Conservation (phyloP, 2,888 invertebrate genomes). For the Aethes cnicana region DNA sequence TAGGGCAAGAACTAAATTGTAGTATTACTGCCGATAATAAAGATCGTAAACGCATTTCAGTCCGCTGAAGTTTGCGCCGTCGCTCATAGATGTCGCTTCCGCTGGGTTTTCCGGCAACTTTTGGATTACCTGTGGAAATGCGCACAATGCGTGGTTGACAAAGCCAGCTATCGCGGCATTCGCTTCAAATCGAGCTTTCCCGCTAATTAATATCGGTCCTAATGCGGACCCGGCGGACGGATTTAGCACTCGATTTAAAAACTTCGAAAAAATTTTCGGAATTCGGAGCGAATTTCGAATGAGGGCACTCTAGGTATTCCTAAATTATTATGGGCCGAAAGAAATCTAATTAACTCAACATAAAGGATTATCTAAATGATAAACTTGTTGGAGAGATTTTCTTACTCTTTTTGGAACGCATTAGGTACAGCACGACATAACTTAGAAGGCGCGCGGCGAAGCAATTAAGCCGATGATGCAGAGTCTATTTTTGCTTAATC, state of each 20-base stretch:
- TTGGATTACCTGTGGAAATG: constrained; percentile 13
- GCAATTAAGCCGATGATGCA: no score
- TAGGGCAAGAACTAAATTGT: constrained; percentile 83
- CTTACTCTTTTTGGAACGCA: no score
- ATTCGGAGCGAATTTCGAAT: no score
- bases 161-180: background rate
- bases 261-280: no score
- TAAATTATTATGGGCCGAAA: no score
- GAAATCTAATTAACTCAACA: no score
- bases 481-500: no score
- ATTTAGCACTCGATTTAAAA: constrained; percentile 7
- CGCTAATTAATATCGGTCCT: constrained; percentile 8
- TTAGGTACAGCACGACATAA: no score
- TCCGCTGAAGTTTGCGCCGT: constrained; percentile 70
- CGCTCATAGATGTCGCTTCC: constrained; percentile 76
- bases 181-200: constrained; percentile 10
- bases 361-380: no score
- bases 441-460: no score
- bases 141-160: constrained; percentile 6
- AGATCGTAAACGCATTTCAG: constrained; percentile 80
- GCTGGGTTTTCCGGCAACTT: constrained; percentile 32
- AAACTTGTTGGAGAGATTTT: no score
- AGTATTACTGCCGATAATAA: constrained; percentile 79
- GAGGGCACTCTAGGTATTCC: no score
- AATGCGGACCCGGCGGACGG: background rate